Conservation (phyloP, 2,888 invertebrate species). For the Dasypolia templi region DNA sequence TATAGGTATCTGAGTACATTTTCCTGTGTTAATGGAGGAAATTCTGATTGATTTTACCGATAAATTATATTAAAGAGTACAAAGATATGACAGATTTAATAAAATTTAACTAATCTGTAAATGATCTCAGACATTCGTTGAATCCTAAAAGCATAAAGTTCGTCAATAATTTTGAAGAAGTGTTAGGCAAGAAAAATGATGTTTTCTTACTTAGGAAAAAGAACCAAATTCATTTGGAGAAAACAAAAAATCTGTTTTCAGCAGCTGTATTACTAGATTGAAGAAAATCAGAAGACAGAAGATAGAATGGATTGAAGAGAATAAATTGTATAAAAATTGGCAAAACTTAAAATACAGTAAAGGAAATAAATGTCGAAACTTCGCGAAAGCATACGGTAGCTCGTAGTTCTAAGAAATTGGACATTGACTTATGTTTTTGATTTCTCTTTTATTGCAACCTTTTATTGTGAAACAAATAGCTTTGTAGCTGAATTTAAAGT, state of each 20-base stretch:
- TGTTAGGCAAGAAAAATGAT: too few species aligned
- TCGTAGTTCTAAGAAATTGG: constrained; percentile 22
- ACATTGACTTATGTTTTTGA: constrained; percentile 7
- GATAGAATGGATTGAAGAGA: too few species aligned
- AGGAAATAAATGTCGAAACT: neutral
- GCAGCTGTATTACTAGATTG: too few species aligned
- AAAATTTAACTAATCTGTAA: too few species aligned
- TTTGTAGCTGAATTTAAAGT: constrained; percentile 36
- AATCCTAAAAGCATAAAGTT: neutral
- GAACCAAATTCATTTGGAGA: too few species aligned
- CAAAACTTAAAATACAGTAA: neutral
- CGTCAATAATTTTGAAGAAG: neutral
- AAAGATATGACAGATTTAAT: too few species aligned
- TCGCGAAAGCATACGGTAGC: neutral
- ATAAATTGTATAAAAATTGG: too few species aligned
- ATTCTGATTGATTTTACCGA: neutral
- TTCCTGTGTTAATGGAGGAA: neutral
- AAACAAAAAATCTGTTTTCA: too few species aligned
- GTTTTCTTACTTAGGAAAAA: too few species aligned
- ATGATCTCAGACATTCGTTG: too few species aligned
- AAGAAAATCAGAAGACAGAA: too few species aligned
- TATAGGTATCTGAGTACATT: neutral
- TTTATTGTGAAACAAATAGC: constrained; percentile 15
- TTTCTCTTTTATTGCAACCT: constrained; percentile 14
- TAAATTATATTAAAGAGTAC: too few species aligned